phyloP scores from a whole-genome alignment of 2,113 vertebrate species.

The Oenanthe melanoleuca region DNA sequence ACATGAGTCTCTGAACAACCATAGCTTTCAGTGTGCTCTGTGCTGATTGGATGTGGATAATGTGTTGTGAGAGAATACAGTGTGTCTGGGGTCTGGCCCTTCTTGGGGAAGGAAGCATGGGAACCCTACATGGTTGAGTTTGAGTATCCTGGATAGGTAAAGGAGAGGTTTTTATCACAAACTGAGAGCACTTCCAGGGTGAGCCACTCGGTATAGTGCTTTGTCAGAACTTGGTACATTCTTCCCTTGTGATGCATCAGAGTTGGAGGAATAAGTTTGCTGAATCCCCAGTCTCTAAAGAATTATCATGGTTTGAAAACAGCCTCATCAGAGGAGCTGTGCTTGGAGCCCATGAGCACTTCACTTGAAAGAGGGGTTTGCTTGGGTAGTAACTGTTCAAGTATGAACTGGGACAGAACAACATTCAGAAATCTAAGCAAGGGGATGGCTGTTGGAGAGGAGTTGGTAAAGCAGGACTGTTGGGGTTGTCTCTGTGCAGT shows the following conservation, averaged over 20 bases:
- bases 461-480: background rate
- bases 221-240: background rate
- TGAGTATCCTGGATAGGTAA: background rate
- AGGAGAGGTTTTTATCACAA: background rate
- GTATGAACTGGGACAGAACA: background rate
- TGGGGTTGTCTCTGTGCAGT: background rate
- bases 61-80: background rate
- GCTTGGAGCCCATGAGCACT: fast-evolving
- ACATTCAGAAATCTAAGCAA: background rate
- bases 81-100: background rate
- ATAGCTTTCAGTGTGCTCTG: background rate
- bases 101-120: background rate
- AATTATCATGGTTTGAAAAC: background rate
- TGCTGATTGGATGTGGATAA: background rate
- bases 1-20: background rate
- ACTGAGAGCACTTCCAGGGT: background rate
- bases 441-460: background rate
- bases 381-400: background rate
- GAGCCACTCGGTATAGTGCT: background rate
- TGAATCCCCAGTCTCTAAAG: background rate
- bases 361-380: background rate
- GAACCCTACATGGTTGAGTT: background rate
- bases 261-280: background rate
- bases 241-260: background rate
- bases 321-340: background rate